Conservation (phyloP, 2,797 vertebrate species). For the Hydrophis major region DNA sequence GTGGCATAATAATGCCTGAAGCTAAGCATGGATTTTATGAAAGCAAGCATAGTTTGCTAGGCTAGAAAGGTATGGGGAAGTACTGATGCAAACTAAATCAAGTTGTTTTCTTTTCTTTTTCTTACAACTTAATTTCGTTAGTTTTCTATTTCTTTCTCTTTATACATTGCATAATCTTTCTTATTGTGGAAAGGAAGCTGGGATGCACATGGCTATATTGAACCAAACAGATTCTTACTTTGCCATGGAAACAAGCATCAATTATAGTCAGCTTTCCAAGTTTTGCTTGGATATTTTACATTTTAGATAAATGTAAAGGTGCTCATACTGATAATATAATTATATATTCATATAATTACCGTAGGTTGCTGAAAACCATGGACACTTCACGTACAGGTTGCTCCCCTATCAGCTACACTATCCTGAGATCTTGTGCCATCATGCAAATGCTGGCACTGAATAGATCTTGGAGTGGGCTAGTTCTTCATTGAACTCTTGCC, state of each 20-base stretch:
- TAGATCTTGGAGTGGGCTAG: background rate
- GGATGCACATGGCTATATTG: no score
- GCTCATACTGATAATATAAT: no score
- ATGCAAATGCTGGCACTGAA: background rate
- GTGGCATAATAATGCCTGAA: background rate
- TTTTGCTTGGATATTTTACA: background rate
- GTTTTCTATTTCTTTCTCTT: background rate
- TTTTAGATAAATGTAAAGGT: background rate
- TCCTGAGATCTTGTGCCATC: background rate
- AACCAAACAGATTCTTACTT: background rate
- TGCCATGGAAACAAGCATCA: background rate
- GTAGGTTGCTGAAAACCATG: background rate
- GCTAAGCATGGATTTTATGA: background rate
- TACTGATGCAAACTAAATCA: background rate
- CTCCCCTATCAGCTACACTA: background rate
- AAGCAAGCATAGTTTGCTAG: background rate
- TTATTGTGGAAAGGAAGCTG: background rate
- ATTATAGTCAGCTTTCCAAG: background rate
- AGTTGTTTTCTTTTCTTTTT: background rate
- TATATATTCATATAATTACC: no score
- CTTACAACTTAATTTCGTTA: background rate
- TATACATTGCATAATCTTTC: background rate
- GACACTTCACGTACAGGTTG: background rate
- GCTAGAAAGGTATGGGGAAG: background rate
- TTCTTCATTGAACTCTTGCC: background rate